Evolutionary conservation across 2,888 invertebrate genomes (phyloP).

Genomic region (Cataglyphis cursor): DNA sequence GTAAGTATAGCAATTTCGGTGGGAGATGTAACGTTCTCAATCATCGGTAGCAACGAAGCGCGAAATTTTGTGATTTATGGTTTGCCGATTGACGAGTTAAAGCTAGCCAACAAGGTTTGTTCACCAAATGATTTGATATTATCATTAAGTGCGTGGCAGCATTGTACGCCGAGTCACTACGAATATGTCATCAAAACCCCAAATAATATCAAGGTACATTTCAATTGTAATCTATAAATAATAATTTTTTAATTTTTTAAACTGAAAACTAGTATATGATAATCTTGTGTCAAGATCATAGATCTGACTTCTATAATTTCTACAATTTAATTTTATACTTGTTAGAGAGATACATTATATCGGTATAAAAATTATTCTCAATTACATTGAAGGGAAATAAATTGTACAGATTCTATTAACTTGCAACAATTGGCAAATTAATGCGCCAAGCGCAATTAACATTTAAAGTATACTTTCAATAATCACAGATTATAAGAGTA

Average conservation of each 20-base stretch:
- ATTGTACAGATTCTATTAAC: background rate
- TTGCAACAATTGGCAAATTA: background rate
- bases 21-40: conserved; percentile 88
- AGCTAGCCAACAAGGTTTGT: conserved; percentile 87
- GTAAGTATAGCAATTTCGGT: conserved; percentile 89
- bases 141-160: conserved; percentile 88
- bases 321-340: background rate
- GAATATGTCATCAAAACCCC: conserved; percentile 83
- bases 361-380: background rate
- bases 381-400: background rate
- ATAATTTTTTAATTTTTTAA: background rate
- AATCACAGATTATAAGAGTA: conserved; percentile 57
- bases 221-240: background rate
- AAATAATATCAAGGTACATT: conserved; percentile 87
- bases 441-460: background rate
- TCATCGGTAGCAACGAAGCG: conserved; percentile 88
- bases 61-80: conserved; percentile 88
- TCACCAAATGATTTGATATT: conserved; percentile 88
- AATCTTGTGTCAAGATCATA: no score
- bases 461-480: background rate
- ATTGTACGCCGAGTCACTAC: conserved; percentile 88
- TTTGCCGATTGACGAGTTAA: conserved; percentile 88
- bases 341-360: background rate
- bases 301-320: background rate
- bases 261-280: background rate